Percentiles rank a stretch among this genome's conserved stretches.
These are phyloP conservation scores for Tenrec ecaudatus DNA, from an alignment of 2,113 vertebrate species.

Conservation along the genomic window DNA sequence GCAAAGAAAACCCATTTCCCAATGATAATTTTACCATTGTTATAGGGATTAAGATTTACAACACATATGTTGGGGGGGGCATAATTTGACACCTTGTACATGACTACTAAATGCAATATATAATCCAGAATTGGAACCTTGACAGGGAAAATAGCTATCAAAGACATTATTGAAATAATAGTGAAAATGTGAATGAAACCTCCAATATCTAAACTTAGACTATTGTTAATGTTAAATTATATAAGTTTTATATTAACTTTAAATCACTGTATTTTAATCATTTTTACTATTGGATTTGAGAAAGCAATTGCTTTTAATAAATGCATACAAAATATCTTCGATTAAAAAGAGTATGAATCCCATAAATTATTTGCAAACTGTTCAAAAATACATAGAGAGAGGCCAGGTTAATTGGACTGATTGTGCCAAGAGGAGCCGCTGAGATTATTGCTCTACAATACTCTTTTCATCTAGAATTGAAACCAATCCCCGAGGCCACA, in stretches of 20 bases:
- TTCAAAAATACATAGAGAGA: conserved; percentile 25
- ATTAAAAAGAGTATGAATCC: not conserved
- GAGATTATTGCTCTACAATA: too few species aligned
- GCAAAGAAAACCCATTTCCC: not conserved
- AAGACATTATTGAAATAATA: not conserved
- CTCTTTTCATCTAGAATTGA: too few species aligned
- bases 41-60: not conserved
- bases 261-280: conserved; percentile 12
- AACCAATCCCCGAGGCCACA: too few species aligned
- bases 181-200: not conserved
- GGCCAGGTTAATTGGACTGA: too few species aligned
- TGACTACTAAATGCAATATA: not conserved
- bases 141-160: not conserved
- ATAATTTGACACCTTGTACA: not conserved
- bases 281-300: not conserved
- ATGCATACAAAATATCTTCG: not conserved
- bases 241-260: not conserved
- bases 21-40: not conserved
- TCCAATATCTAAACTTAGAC: not conserved
- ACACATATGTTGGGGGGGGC: not conserved
- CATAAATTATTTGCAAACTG: not conserved
- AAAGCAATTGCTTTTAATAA: not conserved
- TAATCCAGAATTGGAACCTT: not conserved
- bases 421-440: too few species aligned
- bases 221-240: conserved; percentile 2